These are phyloP conservation scores for Tachina lurida DNA, from an alignment of 2,888 invertebrate species.

Conservation along the genomic window DNA sequence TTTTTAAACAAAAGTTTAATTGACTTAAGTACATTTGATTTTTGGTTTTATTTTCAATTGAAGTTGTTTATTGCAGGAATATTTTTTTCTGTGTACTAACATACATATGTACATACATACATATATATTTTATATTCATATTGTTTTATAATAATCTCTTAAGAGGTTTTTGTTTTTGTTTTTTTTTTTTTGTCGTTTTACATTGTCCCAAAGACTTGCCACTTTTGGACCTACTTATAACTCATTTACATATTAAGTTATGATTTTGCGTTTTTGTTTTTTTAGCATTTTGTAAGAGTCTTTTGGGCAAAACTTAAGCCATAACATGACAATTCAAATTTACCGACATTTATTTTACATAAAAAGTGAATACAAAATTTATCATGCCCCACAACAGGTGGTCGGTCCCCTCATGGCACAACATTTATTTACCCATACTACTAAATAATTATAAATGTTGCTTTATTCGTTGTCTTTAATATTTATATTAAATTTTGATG, in stretches of 20 bases:
- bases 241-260: conserved; percentile 64
- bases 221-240: conserved; percentile 37
- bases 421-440: no score
- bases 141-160: conserved; percentile 58
- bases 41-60: no score
- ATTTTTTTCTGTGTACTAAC: no score
- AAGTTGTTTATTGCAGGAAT: no score
- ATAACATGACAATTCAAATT: conserved; percentile 66
- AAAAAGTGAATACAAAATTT: conserved; percentile 9
- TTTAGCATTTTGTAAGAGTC: conserved; percentile 8
- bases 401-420: conserved; percentile 8
- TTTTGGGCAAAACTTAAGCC: conserved; percentile 25
- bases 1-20: no score
- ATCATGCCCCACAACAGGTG: conserved; percentile 51
- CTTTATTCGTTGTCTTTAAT: conserved; percentile 48
- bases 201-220: conserved; percentile 37
- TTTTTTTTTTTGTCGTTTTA: not conserved
- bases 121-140: conserved; percentile 41
- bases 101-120: no score
- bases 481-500: conserved; percentile 49
- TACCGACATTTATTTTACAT: conserved; percentile 22
- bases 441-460: conserved; percentile 31
- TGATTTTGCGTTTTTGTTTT: conserved; percentile 24
- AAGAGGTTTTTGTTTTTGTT: conserved; percentile 35
- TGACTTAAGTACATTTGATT: no score